Evolutionary conservation across 2,888 invertebrate species (phyloP), one percentile per base, ranked within the genome.

Genomic region (Brenthis daphne): DNA sequence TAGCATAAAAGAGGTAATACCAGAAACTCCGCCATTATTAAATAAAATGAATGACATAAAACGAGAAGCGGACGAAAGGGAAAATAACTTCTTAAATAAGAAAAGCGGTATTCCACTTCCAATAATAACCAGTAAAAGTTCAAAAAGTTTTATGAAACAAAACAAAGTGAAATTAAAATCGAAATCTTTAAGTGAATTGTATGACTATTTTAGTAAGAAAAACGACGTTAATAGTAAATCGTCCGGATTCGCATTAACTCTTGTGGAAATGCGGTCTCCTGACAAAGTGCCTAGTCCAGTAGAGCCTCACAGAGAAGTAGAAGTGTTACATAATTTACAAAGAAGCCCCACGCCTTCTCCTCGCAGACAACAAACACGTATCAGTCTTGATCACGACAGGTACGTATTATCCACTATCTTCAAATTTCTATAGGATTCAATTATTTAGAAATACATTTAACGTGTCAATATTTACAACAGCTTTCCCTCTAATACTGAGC

Each of bases 281-380:
- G 89, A 92, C 65, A 90, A 87, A 72, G 80, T 87, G 2, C 86
- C 87, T 0, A 91, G 94, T 80, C 94, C 94, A 5, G 92, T 92
- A 20, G 93, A 93, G 61, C 84, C 85, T 20, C 96, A 96, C 75
- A 94, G 94, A 74, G 94, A 94, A 82, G 94, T 96, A 43, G 95
- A 96, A 80, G 94, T 96, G 11, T 85, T 96, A 48, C 95, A 96
- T 77, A 96, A 96, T 78, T 84, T 96, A 60, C 95, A 95, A 73
- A 85, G 95, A 64, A 95, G 95, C 84, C 95, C 95, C 0, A 85
- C 80, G 0, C 82, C 89, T 6, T 94, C 94, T 1, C 94, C 94
- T 0, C 86, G 92, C n/a, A 82, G 90, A 54, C 87, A 92, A n/a
- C 85, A 86, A 68, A 87, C 89, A 6, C 79, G 84, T 33, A 77